A percentile compares a stretch with the other conserved stretches of the same genome.
Evolutionary conservation across 2,113 vertebrate genomes (phyloP).

Genomic region (Lagopus muta): DNA sequence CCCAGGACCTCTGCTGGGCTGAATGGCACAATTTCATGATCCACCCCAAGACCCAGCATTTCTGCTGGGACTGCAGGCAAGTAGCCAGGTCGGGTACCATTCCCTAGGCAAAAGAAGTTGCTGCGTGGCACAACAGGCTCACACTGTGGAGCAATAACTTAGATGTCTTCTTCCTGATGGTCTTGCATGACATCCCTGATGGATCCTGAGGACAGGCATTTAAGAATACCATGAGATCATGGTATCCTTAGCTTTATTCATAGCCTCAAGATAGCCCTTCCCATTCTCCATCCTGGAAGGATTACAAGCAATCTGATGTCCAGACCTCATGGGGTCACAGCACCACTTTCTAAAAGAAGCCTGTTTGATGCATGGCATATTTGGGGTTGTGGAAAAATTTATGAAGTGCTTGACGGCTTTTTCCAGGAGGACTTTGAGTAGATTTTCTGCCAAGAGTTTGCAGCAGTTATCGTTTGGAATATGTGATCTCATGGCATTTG

Average conservation of each 20-base stretch:
- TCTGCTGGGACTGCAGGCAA: neutral
- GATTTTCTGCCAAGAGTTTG: constrained; percentile 78
- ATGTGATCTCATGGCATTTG: constrained; percentile 81
- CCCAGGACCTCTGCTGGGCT: neutral
- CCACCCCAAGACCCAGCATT: neutral
- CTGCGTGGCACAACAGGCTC: rapidly evolving
- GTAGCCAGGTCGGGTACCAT: neutral
- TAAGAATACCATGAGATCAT: neutral
- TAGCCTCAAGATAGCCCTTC: neutral
- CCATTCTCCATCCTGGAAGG: neutral
- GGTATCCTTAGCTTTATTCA: neutral
- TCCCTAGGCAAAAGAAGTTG: neutral
- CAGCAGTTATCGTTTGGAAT: constrained; percentile 72
- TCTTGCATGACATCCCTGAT: neutral
- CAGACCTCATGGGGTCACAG: neutral
- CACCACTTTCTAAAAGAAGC: neutral
- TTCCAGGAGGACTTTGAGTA: constrained; percentile 72
- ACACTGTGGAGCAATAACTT: neutral
- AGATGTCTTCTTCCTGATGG: neutral
- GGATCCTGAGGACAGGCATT: neutral
- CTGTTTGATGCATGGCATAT: constrained; percentile 34
- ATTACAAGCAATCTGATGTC: neutral
- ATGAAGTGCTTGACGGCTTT: constrained; percentile 67
- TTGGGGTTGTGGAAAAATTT: constrained; percentile 74
- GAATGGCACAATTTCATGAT: neutral